Conservation (phyloP, 2,797 vertebrate genomes). For the Microcaecilia unicolor region DNA sequence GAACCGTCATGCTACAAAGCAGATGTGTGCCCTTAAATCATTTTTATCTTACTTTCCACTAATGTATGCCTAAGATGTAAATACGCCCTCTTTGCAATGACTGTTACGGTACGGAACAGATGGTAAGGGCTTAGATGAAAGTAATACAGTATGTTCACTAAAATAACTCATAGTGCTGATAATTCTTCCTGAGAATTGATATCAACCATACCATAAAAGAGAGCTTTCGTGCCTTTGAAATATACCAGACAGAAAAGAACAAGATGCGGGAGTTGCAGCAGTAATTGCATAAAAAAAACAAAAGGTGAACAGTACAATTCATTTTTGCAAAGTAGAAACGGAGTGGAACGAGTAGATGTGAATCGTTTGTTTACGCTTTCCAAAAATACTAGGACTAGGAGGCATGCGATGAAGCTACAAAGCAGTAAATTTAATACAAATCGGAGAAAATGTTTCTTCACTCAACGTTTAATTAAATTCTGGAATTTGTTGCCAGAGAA, state of each 20-base stretch:
- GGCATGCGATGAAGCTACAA: too few relatives aligned
- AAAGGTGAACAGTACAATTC: too few relatives aligned
- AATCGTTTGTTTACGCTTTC: too few relatives aligned
- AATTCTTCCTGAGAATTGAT: slow-evolving; percentile 36
- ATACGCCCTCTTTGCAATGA: slow-evolving; percentile 50
- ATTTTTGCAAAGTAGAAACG: too few relatives aligned
- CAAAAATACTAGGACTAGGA: too few relatives aligned
- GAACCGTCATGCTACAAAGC: slow-evolving; percentile 53
- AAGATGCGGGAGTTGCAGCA: slow-evolving; percentile 16
- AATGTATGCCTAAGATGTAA: slow-evolving; percentile 69
- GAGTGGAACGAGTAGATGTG: too few relatives aligned
- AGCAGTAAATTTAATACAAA: too few relatives aligned
- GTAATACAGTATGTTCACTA: slow-evolving; percentile 58
- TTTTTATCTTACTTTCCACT: slow-evolving; percentile 71
- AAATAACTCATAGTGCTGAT: slow-evolving; percentile 49
- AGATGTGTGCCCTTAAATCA: slow-evolving; percentile 69
- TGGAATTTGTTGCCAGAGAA: too few relatives aligned
- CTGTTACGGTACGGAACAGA: slow-evolving; percentile 57
- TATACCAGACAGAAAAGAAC: slow-evolving; percentile 12
- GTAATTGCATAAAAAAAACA: slow-evolving; percentile 11
- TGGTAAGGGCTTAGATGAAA: slow-evolving; percentile 64
- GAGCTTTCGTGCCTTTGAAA: slow-evolving; percentile 15
- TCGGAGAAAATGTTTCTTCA: too few relatives aligned
- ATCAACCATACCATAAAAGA: slow-evolving; percentile 39
- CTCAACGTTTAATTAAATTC: too few relatives aligned